Conservation (phyloP, 30 jellyfish, hydroid and myxozoan species). For the Nemopilema nomurai region DNA sequence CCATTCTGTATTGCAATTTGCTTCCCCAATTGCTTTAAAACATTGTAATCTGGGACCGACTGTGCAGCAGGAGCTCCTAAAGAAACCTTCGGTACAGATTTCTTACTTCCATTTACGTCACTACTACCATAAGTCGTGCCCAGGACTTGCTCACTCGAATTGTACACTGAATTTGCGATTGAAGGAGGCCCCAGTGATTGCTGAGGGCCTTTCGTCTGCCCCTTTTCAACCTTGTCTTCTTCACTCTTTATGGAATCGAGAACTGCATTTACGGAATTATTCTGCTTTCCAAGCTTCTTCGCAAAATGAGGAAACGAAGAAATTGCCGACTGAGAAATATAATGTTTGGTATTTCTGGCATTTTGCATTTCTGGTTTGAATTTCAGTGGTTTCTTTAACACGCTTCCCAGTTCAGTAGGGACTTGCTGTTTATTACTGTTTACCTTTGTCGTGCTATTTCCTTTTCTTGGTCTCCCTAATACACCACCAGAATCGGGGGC, state of each 20-base stretch:
- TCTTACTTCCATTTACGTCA: background rate
- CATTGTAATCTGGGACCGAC: background rate
- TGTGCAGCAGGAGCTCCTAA: background rate
- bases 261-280: background rate
- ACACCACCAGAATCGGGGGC: background rate
- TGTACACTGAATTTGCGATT: background rate
- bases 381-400: background rate
- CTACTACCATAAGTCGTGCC: background rate
- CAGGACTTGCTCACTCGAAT: background rate
- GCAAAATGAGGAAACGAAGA: slow-evolving; percentile 48
- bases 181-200: background rate
- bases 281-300: slow-evolving; percentile 2
- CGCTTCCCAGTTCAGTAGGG: background rate
- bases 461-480: background rate
- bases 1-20: slow-evolving; percentile 27
- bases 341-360: slow-evolving; percentile 42
- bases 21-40: slow-evolving; percentile 30
- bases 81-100: background rate
- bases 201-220: background rate
- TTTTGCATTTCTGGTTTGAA: background rate
- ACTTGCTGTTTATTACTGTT: background rate
- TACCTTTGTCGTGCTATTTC: background rate
- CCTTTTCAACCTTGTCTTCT: slow-evolving; percentile 23
- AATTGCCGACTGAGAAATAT: slow-evolving; percentile 53
- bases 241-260: background rate